Conservation (phyloP, 1,140 invertebrate genomes). For the Dufourea novaeangliae region DNA sequence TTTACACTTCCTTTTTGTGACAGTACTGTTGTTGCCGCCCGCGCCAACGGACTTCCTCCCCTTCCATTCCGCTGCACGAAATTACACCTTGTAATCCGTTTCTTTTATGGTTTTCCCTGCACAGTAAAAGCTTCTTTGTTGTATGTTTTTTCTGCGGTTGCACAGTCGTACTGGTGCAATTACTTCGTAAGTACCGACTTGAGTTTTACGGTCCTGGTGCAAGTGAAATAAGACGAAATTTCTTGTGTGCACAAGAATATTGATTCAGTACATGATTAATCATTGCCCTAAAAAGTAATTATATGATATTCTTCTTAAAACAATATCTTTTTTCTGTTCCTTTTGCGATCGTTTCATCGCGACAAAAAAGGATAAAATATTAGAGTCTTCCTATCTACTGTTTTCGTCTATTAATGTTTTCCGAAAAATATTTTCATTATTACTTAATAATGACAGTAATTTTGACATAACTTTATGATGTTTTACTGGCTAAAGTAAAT, state of each 20-base stretch:
- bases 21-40: conserved; percentile 23
- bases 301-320: too few relatives aligned
- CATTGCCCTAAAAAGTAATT: too few relatives aligned
- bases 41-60: conserved; percentile 20
- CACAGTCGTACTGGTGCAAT: background rate
- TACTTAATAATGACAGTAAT: too few relatives aligned
- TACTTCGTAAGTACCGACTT: background rate
- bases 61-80: conserved; percentile 27
- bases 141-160: conserved; percentile 44
- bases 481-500: background rate
- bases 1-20: conserved; percentile 37
- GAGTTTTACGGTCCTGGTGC: background rate
- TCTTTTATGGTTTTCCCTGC: conserved; percentile 37
- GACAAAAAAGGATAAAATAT: too few relatives aligned
- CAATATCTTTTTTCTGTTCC: too few relatives aligned
- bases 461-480: too few relatives aligned
- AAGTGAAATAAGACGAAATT: background rate
- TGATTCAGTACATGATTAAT: too few relatives aligned
- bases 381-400: too few relatives aligned
- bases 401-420: too few relatives aligned
- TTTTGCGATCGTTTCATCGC: too few relatives aligned
- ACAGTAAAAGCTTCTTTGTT: conserved; percentile 43
- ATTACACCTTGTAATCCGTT: conserved; percentile 41
- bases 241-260: background rate
- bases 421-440: too few relatives aligned